These are phyloP conservation scores for Girardia tigrina DNA, from an alignment of 2,888 invertebrate species.

Conservation along the genomic window DNA sequence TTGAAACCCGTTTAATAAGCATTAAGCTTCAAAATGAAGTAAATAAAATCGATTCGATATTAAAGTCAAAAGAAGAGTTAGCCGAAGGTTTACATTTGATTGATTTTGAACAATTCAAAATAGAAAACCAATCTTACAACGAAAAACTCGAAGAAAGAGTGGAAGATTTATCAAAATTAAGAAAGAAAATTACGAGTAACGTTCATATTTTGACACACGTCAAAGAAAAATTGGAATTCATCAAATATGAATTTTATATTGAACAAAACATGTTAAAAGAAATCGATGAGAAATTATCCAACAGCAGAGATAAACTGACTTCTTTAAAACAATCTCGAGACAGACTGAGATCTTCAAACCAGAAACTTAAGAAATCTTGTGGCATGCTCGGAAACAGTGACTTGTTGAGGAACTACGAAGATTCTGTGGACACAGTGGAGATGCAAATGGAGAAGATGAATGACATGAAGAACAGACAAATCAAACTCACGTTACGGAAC, in stretches of 20 bases:
- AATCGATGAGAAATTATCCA: slow-evolving; percentile 36
- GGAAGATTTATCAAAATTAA: slow-evolving; percentile 52
- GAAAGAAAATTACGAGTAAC: slow-evolving; percentile 52
- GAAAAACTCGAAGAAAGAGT: slow-evolving; percentile 56
- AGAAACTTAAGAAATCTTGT: slow-evolving; percentile 50
- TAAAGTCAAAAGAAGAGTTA: slow-evolving; percentile 52
- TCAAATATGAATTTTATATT: slow-evolving; percentile 41
- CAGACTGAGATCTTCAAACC: slow-evolving; percentile 49
- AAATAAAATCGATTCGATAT: slow-evolving; percentile 47
- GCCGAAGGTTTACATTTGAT: slow-evolving; percentile 54
- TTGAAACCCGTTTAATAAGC: slow-evolving; percentile 46
- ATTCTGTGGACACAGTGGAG: slow-evolving; percentile 46
- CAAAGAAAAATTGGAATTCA: slow-evolving; percentile 54
- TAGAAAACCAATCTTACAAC: slow-evolving; percentile 54
- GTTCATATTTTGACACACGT: slow-evolving; percentile 53
- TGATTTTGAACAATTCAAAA: slow-evolving; percentile 55
- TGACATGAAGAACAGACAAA: slow-evolving; percentile 44
- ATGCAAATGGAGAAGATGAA: slow-evolving; percentile 43
- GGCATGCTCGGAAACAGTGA: slow-evolving; percentile 54
- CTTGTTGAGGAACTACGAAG: slow-evolving; percentile 53
- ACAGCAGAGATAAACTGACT: slow-evolving; percentile 48
- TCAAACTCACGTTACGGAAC: slow-evolving; percentile 46
- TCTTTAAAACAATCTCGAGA: slow-evolving; percentile 52
- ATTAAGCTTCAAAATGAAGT: slow-evolving; percentile 50
- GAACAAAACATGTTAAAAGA: slow-evolving; percentile 32